phyloP scores from a whole-genome alignment of 2,888 invertebrate genomes.

The Laspeyria flexula region DNA sequence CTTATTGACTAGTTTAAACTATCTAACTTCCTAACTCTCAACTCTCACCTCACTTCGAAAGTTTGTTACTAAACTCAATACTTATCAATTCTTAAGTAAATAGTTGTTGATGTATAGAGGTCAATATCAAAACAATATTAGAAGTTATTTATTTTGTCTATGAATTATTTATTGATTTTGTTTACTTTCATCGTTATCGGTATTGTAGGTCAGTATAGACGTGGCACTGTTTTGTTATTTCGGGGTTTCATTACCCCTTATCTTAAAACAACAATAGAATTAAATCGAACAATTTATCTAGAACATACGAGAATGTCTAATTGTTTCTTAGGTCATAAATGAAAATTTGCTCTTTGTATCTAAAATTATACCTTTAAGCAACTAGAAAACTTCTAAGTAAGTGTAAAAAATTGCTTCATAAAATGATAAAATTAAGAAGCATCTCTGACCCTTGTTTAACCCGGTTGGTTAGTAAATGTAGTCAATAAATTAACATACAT shows the following conservation, averaged over 20 bases:
- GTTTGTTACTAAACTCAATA: neutral
- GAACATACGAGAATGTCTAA: no score
- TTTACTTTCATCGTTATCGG: conserved; percentile 80
- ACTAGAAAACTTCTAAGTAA: no score
- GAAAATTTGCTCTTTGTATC: no score
- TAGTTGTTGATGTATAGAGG: conserved; percentile 55
- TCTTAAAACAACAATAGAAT: no score
- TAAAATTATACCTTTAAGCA: no score
- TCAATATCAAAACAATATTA: conserved; percentile 77
- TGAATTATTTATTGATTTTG: conserved; percentile 74
- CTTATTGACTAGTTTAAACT: conserved; percentile 17
- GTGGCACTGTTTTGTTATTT: conserved; percentile 64
- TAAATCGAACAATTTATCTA: no score
- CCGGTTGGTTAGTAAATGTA: conserved; percentile 9
- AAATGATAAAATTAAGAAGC: neutral
- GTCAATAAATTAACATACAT: conserved; percentile 21
- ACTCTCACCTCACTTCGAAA: conserved; percentile 1
- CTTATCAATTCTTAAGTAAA: neutral
- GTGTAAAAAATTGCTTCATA: neutral
- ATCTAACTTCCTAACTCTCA: conserved; percentile 8
- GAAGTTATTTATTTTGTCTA: conserved; percentile 63
- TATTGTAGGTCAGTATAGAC: conserved; percentile 72
- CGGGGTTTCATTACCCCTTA: neutral
- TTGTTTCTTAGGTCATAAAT: no score
- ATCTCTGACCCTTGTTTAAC: conserved; percentile 4